Conservation (phyloP, 2,113 vertebrate genomes). For the Collichthys lucidus region DNA sequence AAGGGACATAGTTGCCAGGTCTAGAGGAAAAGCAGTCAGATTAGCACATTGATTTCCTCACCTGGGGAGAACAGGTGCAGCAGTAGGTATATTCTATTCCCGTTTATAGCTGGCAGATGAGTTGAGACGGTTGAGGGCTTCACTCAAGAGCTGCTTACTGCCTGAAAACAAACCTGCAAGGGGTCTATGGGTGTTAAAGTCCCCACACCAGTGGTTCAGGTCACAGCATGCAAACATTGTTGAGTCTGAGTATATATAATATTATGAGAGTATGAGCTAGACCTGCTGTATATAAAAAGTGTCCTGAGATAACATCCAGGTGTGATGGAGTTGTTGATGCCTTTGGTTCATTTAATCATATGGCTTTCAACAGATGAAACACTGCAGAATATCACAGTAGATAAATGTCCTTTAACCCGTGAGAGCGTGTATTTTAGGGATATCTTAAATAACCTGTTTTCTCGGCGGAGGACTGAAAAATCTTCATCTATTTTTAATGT, state of each 20-base stretch:
- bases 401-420: neutral
- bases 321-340: neutral
- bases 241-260: too few relatives aligned
- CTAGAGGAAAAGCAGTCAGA: slow-evolving; percentile 55
- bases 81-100: slow-evolving; percentile 16
- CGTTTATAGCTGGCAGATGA: slow-evolving; percentile 24
- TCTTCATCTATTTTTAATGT: neutral
- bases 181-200: neutral
- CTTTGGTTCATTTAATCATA: neutral
- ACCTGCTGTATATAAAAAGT: too few relatives aligned
- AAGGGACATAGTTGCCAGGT: slow-evolving; percentile 45
- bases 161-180: neutral
- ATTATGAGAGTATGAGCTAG: too few relatives aligned
- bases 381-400: neutral
- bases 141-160: slow-evolving; percentile 7
- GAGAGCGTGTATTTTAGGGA: neutral
- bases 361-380: neutral
- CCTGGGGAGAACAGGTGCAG: slow-evolving; percentile 43
- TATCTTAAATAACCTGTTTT: neutral
- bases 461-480: neutral
- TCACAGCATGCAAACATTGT: neutral
- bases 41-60: slow-evolving; percentile 69
- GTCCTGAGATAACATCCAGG: too few relatives aligned
- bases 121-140: slow-evolving; percentile 14
- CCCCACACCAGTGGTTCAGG: neutral